Evolutionary conservation across 1,140 invertebrate species (phyloP).

Genomic region (Brachionus plicatilis): DNA sequence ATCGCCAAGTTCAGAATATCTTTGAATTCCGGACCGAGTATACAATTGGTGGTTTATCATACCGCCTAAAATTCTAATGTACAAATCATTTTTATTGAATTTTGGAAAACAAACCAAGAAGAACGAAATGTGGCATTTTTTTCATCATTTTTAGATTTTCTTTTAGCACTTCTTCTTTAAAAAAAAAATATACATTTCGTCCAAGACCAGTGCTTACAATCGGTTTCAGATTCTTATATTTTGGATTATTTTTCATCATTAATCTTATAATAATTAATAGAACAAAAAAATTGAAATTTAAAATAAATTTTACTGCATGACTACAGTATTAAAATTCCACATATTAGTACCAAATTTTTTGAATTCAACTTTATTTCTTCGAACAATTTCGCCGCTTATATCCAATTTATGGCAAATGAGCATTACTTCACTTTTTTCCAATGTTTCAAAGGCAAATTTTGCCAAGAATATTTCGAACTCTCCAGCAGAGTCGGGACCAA

Average conservation of each 20-base stretch:
- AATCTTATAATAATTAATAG: not conserved
- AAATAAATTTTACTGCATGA: constrained; percentile 13
- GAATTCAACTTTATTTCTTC: constrained; percentile 36
- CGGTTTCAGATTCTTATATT: constrained; percentile 20
- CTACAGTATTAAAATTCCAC: constrained; percentile 37
- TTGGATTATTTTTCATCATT: constrained; percentile 33
- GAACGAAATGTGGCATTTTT: constrained; percentile 41
- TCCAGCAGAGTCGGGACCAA: not conserved
- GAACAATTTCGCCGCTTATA: not conserved
- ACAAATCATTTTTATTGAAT: not conserved
- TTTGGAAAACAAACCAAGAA: not conserved
- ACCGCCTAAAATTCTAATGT: not conserved
- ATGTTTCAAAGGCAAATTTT: not conserved
- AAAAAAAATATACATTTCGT: constrained; percentile 25
- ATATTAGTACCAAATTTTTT: constrained; percentile 22
- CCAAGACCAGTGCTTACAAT: constrained; percentile 16
- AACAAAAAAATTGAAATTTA: not conserved
- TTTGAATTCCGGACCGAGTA: constrained; percentile 8
- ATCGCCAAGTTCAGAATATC: not conserved
- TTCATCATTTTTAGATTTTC: constrained; percentile 7
- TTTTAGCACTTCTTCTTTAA: constrained; percentile 10
- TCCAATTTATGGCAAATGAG: constrained; percentile 37
- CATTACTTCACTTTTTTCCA: constrained; percentile 17
- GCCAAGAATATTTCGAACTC: constrained; percentile 30
- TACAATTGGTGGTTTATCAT: constrained; percentile 17